These are phyloP conservation scores for Campoletis raptor DNA, from an alignment of 2,888 invertebrate species.

Conservation along the genomic window DNA sequence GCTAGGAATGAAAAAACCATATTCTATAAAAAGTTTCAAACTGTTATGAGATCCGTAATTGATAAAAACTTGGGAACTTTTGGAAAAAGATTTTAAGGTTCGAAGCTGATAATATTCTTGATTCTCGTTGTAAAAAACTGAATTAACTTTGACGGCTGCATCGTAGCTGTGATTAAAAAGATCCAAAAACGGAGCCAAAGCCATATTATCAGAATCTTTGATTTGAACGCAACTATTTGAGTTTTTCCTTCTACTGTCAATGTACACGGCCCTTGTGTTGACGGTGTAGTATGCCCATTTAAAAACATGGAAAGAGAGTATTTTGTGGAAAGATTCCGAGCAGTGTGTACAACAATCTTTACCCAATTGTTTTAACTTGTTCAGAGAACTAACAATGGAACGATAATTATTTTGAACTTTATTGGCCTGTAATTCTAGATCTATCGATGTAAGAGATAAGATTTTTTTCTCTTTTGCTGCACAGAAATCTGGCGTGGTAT, in stretches of 20 bases:
- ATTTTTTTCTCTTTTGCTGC: conserved; percentile 86
- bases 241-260: conserved; percentile 86
- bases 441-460: conserved; percentile 87
- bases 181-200: conserved; percentile 95
- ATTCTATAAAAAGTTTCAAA: conserved; percentile 92
- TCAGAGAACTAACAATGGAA: conserved; percentile 71
- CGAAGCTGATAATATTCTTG: conserved; percentile 86
- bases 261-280: conserved; percentile 94
- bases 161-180: conserved; percentile 93
- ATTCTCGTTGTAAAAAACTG: conserved; percentile 80
- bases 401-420: conserved; percentile 74
- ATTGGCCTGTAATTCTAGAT: conserved; percentile 72
- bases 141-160: conserved; percentile 86
- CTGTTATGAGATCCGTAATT: conserved; percentile 95
- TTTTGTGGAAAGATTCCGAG: conserved; percentile 82
- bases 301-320: conserved; percentile 87
- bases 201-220: conserved; percentile 84
- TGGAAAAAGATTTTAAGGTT: conserved; percentile 86
- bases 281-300: conserved; percentile 94
- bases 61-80: conserved; percentile 93
- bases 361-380: conserved; percentile 59
- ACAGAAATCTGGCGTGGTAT: conserved; percentile 90
- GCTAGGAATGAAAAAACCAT: conserved; percentile 92
- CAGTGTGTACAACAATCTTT: conserved; percentile 83
- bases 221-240: conserved; percentile 69